Conservation (phyloP, 2,888 invertebrate genomes). For the Ormyrus rosae region DNA sequence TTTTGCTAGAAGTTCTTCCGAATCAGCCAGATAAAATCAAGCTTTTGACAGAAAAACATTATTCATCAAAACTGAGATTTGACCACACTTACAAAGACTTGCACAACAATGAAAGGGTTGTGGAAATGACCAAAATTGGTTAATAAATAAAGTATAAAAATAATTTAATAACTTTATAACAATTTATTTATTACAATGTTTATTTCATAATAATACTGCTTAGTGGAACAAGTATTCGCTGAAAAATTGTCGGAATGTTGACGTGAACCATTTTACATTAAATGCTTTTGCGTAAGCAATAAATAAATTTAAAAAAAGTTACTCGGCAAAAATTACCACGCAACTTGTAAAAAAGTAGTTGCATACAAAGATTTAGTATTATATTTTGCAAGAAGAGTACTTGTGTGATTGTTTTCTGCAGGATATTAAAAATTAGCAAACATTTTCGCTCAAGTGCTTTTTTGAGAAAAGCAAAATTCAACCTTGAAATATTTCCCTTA, state of each 20-base stretch:
- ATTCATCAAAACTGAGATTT: constrained; percentile 72
- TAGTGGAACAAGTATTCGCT: constrained; percentile 16
- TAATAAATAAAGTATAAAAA: background rate
- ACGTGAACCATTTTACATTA: constrained; percentile 28
- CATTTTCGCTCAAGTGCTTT: no score
- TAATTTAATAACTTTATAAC: background rate
- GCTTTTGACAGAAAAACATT: constrained; percentile 74
- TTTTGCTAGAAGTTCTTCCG: constrained; percentile 80
- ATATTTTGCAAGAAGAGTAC: no score
- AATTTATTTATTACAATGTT: constrained; percentile 13
- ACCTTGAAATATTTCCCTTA: no score
- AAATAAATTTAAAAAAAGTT: background rate
- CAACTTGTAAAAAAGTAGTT: no score
- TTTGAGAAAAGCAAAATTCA: no score
- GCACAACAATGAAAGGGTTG: constrained; percentile 78
- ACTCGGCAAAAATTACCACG: no score
- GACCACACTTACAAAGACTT: constrained; percentile 77
- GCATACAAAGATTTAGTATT: no score
- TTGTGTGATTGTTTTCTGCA: no score
- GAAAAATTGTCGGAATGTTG: constrained; percentile 25
- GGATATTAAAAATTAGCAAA: no score
- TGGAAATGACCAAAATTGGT: constrained; percentile 76
- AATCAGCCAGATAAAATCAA: constrained; percentile 77
- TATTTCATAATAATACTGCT: constrained; percentile 45
- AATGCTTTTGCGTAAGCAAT: constrained; percentile 9